Base-by-base conservation (phyloP, 2,888 invertebrate genomes). In the Capitulum mitella region DNA sequence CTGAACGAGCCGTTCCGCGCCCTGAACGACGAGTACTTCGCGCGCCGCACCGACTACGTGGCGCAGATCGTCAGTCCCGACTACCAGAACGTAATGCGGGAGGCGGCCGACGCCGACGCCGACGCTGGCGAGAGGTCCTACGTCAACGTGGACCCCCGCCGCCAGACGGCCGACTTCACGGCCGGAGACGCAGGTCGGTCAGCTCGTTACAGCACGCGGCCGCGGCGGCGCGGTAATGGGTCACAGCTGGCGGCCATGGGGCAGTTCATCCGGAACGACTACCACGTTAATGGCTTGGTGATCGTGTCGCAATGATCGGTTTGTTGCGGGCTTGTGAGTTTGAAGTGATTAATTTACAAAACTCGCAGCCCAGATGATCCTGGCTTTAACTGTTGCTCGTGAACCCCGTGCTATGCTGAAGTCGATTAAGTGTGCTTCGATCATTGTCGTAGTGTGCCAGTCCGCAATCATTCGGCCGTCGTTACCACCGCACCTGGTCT, bases 21-120 rank as follows among this genome's bases (percentile, higher is more conserved):
- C 70, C 79, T 80, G 80, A 82, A 82, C 77, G 78, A 80, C 77
- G 80, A 80, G 51, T 79, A 79, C 37, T 81, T 82, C 75, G 54
- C 77, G 34, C 40, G 58, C 2, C 76, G 78, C n/a, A 80, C 80
- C 14, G 81, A 81, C 75, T 81, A 81, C 79, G 79, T 82, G 34
- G 79, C 77, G 77, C 80, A 80, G 80, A 32, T 80, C n/a, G 58
- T 80, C 8, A 78, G 77, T 32, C 81, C 81, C 32, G 79, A 82
- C 32, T 82, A 79, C 74, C 70, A 80, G 48, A 82, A 81, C 58
- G 34, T 78, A 8, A 70, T 22, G 54, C 16, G 6, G 70, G 70
- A 5, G 37, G 37, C 22, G 70, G 70, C 14, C 26, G 37, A 37
- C 6, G n/a, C 0, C 19, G 34, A 14, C 16, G 14, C 32, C 14